These are phyloP conservation scores for Morpho achilles DNA, from an alignment of 2,888 invertebrate species.

Conservation along the genomic window DNA sequence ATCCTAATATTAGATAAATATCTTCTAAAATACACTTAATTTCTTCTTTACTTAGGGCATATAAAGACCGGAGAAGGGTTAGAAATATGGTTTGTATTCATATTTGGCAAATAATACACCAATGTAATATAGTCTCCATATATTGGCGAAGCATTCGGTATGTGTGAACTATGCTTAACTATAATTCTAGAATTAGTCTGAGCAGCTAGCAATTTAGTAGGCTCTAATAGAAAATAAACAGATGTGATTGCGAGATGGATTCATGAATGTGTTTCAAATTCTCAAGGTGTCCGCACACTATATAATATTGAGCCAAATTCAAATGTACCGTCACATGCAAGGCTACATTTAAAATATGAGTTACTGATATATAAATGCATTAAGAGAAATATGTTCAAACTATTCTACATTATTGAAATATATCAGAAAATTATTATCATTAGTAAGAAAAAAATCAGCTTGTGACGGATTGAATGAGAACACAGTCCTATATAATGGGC, in stretches of 20 bases:
- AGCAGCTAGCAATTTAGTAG: slow-evolving; percentile 61
- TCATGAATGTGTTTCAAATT: slow-evolving; percentile 36
- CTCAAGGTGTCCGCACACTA: slow-evolving; percentile 7
- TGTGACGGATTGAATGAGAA: slow-evolving; percentile 1
- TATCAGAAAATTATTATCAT: too few relatives aligned
- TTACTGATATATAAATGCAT: too few relatives aligned
- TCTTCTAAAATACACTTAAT: too few relatives aligned
- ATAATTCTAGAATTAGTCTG: slow-evolving; percentile 43
- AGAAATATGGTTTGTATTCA: too few relatives aligned
- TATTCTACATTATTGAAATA: too few relatives aligned
- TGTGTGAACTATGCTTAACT: slow-evolving; percentile 3
- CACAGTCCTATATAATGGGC: slow-evolving; percentile 12
- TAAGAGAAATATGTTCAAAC: too few relatives aligned
- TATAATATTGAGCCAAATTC: slow-evolving; percentile 5
- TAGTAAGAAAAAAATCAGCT: background rate
- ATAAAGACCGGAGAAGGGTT: too few relatives aligned
- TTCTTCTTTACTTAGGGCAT: too few relatives aligned
- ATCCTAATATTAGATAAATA: too few relatives aligned
- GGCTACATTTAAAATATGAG: background rate
- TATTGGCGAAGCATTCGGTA: background rate
- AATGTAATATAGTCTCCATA: too few relatives aligned
- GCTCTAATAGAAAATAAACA: slow-evolving; percentile 48
- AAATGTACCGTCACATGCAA: slow-evolving; percentile 5
- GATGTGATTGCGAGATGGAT: slow-evolving; percentile 44
- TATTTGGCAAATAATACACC: too few relatives aligned